These are phyloP conservation scores for Tiliacea citrago DNA, from an alignment of 2,888 invertebrate species.

Conservation along the genomic window DNA sequence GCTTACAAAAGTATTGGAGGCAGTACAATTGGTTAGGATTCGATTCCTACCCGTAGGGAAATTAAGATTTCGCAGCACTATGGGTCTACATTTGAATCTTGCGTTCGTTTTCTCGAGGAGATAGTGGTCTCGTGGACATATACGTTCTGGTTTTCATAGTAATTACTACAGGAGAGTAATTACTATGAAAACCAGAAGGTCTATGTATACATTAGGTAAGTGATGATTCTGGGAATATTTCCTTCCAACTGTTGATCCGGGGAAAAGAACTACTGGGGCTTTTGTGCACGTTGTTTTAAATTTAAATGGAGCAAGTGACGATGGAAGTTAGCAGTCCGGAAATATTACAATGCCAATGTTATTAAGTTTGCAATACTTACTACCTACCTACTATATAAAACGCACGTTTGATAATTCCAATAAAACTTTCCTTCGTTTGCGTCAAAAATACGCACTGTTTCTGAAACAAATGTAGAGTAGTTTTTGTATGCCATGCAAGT, in stretches of 20 bases:
- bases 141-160: too few relatives aligned
- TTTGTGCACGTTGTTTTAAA: background rate
- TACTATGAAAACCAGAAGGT: background rate
- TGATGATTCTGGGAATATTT: background rate
- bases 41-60: conserved; percentile 43
- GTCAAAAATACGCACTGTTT: background rate
- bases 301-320: background rate
- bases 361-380: too few relatives aligned
- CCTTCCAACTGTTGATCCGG: background rate
- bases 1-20: conserved; percentile 22
- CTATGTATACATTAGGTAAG: background rate
- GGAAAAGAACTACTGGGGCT: background rate
- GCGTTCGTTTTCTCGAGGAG: conserved; percentile 1
- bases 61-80: conserved; percentile 21
- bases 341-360: background rate
- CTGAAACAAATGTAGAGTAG: too few relatives aligned
- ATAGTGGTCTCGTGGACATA: too few relatives aligned
- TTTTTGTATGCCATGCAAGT: too few relatives aligned
- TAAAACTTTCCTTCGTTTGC: background rate
- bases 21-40: conserved; percentile 43
- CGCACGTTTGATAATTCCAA: background rate
- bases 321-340: background rate
- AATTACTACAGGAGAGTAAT: too few relatives aligned
- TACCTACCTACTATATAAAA: too few relatives aligned
- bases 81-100: conserved; percentile 24